phyloP scores from a whole-genome alignment of 1,140 invertebrate species.

The Drosophila ogumai region DNA sequence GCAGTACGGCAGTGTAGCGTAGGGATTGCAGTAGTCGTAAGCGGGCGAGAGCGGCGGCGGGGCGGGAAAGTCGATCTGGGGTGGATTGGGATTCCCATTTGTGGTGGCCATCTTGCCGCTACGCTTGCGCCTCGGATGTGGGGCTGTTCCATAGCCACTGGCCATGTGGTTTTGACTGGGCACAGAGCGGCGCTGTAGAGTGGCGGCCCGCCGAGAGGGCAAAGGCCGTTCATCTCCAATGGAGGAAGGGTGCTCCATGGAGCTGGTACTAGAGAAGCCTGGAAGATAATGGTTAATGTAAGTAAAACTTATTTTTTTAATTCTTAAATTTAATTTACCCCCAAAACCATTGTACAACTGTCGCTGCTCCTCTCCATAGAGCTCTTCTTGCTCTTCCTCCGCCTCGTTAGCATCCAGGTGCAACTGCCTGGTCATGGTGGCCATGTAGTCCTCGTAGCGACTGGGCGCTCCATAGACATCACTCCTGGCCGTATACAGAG shows the following conservation, averaged over 20 bases:
- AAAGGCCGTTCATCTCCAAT: slow-evolving; percentile 63
- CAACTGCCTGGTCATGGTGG: slow-evolving; percentile 74
- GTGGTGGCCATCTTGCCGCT: slow-evolving; percentile 13
- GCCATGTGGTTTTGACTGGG: slow-evolving; percentile 32
- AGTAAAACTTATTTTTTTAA: background rate
- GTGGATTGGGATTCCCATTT: slow-evolving; percentile 21
- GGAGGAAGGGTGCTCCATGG: slow-evolving; percentile 73
- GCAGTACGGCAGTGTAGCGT: slow-evolving; percentile 75
- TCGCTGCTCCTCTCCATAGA: slow-evolving; percentile 61
- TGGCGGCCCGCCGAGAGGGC: slow-evolving; percentile 49
- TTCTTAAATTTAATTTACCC: slow-evolving; percentile 33
- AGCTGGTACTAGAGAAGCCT: slow-evolving; percentile 76
- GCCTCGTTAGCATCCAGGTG: slow-evolving; percentile 57
- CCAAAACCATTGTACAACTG: slow-evolving; percentile 75
- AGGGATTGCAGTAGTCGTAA: slow-evolving; percentile 81
- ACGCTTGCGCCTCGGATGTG: slow-evolving; percentile 60
- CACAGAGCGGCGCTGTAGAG: slow-evolving; percentile 51
- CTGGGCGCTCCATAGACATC: slow-evolving; percentile 63
- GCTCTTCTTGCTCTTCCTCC: slow-evolving; percentile 47
- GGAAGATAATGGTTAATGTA: background rate
- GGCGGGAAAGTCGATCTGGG: slow-evolving; percentile 78
- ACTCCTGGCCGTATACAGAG: slow-evolving; percentile 64
- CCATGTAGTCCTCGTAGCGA: slow-evolving; percentile 80
- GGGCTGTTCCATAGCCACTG: slow-evolving; percentile 66
- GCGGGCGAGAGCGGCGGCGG: slow-evolving; percentile 80